Conservation (phyloP, 2,113 vertebrate genomes). For the Phaetusa simplex region DNA sequence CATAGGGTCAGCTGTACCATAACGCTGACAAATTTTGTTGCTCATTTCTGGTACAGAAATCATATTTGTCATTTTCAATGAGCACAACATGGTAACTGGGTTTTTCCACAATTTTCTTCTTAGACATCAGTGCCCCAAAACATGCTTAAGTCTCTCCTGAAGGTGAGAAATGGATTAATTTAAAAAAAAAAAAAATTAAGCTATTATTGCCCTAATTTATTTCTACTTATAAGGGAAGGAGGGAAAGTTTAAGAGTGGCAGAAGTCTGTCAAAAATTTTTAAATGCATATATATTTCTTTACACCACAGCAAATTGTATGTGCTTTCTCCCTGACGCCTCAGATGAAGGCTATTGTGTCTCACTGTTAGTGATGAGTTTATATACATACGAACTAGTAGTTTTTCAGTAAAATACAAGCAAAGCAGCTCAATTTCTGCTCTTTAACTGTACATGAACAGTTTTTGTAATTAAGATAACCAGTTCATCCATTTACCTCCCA, state of each 20-base stretch:
- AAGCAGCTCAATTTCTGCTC: background rate
- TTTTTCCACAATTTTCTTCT: background rate
- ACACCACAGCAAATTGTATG: fast-evolving
- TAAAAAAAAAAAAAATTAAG: background rate
- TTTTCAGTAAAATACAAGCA: background rate
- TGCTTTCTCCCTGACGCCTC: background rate
- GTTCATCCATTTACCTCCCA: background rate
- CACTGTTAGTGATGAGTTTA: background rate
- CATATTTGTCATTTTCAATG: background rate
- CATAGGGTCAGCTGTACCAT: background rate
- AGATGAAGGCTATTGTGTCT: background rate
- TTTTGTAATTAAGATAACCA: background rate
- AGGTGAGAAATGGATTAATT: fast-evolving
- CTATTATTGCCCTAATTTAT: background rate
- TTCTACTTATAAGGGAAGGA: background rate
- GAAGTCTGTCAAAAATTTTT: background rate
- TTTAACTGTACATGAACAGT: background rate
- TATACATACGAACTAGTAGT: background rate
- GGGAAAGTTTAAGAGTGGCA: background rate
- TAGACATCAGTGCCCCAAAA: background rate
- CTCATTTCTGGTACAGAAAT: background rate
- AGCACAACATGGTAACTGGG: fast-evolving
- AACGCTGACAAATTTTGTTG: background rate
- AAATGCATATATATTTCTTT: background rate
- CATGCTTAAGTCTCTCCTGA: background rate